Evolutionary conservation across 2,888 invertebrate genomes (phyloP).

Genomic region (Agonum fuliginosum): DNA sequence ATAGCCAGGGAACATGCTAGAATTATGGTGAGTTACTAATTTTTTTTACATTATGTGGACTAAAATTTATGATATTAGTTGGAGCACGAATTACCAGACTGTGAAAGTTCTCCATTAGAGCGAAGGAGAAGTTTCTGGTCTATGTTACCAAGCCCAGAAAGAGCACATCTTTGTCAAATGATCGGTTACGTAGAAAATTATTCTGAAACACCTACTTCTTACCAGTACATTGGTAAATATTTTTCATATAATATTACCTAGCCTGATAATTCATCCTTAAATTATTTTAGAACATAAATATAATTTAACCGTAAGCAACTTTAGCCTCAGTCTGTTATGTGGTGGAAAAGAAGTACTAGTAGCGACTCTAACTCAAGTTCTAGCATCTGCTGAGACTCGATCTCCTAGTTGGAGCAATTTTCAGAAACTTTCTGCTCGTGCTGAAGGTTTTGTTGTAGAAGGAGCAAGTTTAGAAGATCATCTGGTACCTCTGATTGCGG

Average conservation of each 20-base stretch:
- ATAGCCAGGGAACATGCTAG: conserved; percentile 88
- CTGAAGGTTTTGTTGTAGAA: conserved; percentile 86
- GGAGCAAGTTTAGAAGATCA: conserved; percentile 84
- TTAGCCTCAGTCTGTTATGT: conserved; percentile 78
- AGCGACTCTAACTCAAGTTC: conserved; percentile 82
- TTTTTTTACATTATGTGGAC: conserved; percentile 17
- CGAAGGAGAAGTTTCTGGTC: conserved; percentile 69
- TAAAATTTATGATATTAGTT: conserved; percentile 32
- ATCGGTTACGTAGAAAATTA: conserved; percentile 67
- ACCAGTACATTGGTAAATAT: conserved; percentile 48
- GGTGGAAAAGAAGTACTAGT: conserved; percentile 83
- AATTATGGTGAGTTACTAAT: conserved; percentile 76
- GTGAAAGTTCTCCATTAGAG: conserved; percentile 48
- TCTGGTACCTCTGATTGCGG: conserved; percentile 81
- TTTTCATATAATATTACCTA: background rate
- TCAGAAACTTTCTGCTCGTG: conserved; percentile 77
- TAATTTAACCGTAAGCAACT: conserved; percentile 84
- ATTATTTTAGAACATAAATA: conserved; percentile 81
- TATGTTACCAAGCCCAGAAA: conserved; percentile 71
- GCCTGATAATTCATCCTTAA: background rate
- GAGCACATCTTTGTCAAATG: conserved; percentile 70
- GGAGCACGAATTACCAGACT: conserved; percentile 42
- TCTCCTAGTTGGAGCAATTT: conserved; percentile 70
- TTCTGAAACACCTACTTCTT: conserved; percentile 33
- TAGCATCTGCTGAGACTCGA: conserved; percentile 74